phyloP scores from a whole-genome alignment of 2,113 vertebrate species.

The Planiliza haematocheilus region DNA sequence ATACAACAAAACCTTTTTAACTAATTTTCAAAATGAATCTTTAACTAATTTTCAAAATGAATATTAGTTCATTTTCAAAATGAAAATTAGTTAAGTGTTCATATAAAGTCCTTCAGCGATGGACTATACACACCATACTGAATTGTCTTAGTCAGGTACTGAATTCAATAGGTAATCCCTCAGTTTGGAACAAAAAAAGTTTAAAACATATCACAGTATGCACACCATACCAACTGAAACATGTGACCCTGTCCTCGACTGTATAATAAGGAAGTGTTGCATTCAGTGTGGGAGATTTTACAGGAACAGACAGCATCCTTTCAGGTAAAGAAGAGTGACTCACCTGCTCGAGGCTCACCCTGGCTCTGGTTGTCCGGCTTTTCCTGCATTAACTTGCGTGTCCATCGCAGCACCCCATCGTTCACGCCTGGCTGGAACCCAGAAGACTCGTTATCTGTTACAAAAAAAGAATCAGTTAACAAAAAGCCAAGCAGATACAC shows the following conservation, averaged over 20 bases:
- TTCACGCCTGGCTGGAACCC: slow-evolving; percentile 50
- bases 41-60: background rate
- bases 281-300: background rate
- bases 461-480: slow-evolving; percentile 35
- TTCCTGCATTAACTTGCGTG: slow-evolving; percentile 81
- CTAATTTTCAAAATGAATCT: background rate
- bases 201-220: no score
- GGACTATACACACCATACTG: no score
- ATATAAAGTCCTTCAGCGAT: no score
- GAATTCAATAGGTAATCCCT: no score
- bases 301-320: slow-evolving; percentile 11
- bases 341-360: slow-evolving; percentile 81
- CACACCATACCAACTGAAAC: no score
- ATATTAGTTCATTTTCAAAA: no score
- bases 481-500: background rate
- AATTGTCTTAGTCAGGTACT: no score
- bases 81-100: no score
- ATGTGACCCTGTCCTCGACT: background rate
- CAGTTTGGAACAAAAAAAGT: no score
- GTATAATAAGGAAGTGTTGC: background rate
- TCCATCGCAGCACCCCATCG: slow-evolving; percentile 58
- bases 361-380: slow-evolving; percentile 78
- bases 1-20: background rate
- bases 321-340: slow-evolving; percentile 43
- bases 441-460: slow-evolving; percentile 68